Base-by-base conservation (phyloP, 2,888 invertebrate genomes). In the Acronicta leporina region DNA sequence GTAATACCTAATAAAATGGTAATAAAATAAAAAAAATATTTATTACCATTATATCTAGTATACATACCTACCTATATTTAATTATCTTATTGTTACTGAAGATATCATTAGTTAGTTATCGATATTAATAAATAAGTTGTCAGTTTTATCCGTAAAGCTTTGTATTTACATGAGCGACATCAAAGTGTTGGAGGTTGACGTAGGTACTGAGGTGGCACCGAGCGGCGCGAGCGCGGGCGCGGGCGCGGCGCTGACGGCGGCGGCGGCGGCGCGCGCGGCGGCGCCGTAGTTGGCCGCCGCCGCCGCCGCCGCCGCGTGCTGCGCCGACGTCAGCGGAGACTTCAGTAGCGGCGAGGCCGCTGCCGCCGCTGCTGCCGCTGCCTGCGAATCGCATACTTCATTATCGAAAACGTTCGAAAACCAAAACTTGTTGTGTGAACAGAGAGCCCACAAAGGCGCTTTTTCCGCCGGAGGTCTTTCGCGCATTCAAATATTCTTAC, bases 201-300 rank as follows among this genome's bases (percentile, higher is more conserved):
- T 60, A 16, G 67, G 46, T 49, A 87, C 87, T 86, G 50, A 92
- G 92, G 92, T 85, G 75, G 90, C 88, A n/a, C 84, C 87, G 65
- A 93, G 87, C 2, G 88, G 92, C 67, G 92, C 79, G 48, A 92
- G 90, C 44, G 91, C 59, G 84, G 97, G 97, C 78, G 97, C 96
- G 75, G 97, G 97, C 73, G 84, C 82, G 94, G 96, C 93, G 96
- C 96, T 85, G 82, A 87, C 90, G 60, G 97, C 97, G 76, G 97
- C 97, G 79, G 96, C 96, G 81, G 97, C 97, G 75, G 97, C 97
- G 78, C 97, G 95, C 75, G 97, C 97, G 75, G 97, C 97, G 38
- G 97, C 97, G 68, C 97, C 97, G 86, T 97, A 97, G 92, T 97
- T 97, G 73, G 97, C 97, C 58, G 97, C 97, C 80, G 98, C 98